phyloP scores from a whole-genome alignment of 2,888 invertebrate species.

The Pseudococcus jackbeardsleyi region DNA sequence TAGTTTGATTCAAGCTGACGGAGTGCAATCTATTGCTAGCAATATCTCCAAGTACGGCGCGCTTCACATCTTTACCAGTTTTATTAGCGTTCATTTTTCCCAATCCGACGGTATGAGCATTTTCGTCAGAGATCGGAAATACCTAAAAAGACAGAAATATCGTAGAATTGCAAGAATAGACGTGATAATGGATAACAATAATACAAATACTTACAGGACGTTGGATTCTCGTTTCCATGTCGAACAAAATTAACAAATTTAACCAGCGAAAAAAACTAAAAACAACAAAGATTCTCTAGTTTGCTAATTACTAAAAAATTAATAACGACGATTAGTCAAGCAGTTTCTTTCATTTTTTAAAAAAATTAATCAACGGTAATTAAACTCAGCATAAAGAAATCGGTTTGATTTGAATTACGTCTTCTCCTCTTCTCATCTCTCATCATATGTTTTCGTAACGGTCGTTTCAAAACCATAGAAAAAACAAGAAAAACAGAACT shows the following conservation, averaged over 20 bases:
- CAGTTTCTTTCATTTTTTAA: slow-evolving; percentile 41
- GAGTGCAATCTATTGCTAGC: slow-evolving; percentile 39
- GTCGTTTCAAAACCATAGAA: slow-evolving; percentile 4
- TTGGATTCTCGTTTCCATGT: slow-evolving; percentile 54
- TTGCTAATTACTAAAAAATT: neutral
- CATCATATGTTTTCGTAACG: slow-evolving; percentile 18
- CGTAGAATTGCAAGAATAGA: neutral
- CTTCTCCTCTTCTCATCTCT: too few relatives aligned
- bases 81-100: slow-evolving; percentile 27
- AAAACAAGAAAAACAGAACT: neutral
- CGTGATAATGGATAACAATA: neutral
- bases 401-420: neutral
- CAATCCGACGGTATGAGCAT: slow-evolving; percentile 22
- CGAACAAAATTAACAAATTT: neutral
- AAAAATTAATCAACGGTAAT: slow-evolving; percentile 27
- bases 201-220: slow-evolving; percentile 11
- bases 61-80: slow-evolving; percentile 39
- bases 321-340: slow-evolving; percentile 25
- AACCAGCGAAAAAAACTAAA: neutral
- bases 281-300: neutral
- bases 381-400: neutral
- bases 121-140: slow-evolving; percentile 52
- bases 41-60: slow-evolving; percentile 48
- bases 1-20: neutral
- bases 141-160: neutral